Conservation (phyloP, 30 jellyfish, hydroid and myxozoan genomes). For the Turritopsis dohrnii region DNA sequence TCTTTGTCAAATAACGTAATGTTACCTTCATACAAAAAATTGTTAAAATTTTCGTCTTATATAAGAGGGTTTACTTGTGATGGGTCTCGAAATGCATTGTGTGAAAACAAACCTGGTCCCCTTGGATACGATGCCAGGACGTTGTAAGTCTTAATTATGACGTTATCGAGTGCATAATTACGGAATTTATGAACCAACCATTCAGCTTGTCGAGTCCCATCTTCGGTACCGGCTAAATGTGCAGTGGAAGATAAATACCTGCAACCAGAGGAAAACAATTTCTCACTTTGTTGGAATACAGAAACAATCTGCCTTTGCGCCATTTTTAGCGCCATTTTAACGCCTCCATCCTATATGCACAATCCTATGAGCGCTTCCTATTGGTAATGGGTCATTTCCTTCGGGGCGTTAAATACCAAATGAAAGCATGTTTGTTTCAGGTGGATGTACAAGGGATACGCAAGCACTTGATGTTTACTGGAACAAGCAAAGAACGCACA, state of each 20-base stretch:
- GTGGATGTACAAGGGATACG: too few species aligned
- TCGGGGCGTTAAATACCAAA: too few species aligned
- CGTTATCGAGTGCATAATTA: conserved; percentile 60
- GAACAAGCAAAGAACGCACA: too few species aligned
- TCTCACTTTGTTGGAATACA: background rate
- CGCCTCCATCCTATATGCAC: too few species aligned
- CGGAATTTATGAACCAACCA: conserved; percentile 73
- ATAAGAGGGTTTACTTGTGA: background rate
- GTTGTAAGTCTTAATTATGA: conserved; percentile 65
- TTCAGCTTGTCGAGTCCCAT: conserved; percentile 68
- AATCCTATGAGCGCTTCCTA: too few species aligned
- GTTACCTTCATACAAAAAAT: background rate
- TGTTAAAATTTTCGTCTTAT: background rate
- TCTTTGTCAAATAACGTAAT: conserved; percentile 42
- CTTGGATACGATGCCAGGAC: conserved; percentile 87
- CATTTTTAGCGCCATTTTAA: too few species aligned
- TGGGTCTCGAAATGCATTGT: too few species aligned
- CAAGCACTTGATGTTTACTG: too few species aligned
- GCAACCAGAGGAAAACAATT: background rate
- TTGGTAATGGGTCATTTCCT: background rate
- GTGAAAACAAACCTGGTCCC: conserved; percentile 63
- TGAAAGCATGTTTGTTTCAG: too few species aligned
- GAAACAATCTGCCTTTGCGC: background rate
- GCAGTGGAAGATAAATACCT: conserved; percentile 68
- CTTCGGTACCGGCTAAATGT: conserved; percentile 90